A percentile compares a stretch with the other conserved stretches of the same genome.
Evolutionary conservation across 2,797 vertebrate genomes (phyloP).

Genomic region (Clarias platycephalus): DNA sequence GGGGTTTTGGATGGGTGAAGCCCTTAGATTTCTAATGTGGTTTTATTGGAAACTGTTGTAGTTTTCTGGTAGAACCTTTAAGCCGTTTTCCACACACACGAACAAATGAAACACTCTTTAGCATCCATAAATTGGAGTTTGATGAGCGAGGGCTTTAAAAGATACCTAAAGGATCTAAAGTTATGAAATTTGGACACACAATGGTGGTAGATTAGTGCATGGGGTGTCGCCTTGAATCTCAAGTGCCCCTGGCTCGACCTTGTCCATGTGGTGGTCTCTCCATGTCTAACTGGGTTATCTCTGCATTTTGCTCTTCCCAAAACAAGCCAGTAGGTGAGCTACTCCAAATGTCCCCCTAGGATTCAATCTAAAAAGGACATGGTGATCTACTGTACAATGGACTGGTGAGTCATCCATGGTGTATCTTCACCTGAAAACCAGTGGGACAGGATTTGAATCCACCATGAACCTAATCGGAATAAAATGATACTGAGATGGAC

Average conservation of each 20-base stretch:
- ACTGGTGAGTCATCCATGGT: neutral
- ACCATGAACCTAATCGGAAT: neutral
- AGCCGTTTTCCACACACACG: no score
- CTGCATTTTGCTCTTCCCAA: neutral
- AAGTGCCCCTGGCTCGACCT: neutral
- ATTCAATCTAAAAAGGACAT: neutral
- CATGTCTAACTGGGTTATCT: neutral
- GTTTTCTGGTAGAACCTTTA: neutral
- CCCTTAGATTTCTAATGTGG: neutral
- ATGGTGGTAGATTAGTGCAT: neutral
- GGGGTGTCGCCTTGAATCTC: neutral
- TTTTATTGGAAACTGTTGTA: neutral
- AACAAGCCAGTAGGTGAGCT: no score
- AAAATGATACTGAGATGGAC: neutral
- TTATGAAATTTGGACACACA: neutral
- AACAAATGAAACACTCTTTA: neutral
- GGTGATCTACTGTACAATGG: neutral
- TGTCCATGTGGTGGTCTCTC: neutral
- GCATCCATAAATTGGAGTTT: neutral
- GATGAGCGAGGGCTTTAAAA: neutral
- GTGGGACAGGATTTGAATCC: neutral
- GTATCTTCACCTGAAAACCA: neutral
- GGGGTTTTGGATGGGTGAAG: neutral
- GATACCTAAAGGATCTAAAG: neutral
- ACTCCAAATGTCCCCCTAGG: neutral